Base-by-base conservation (phyloP, 2,113 vertebrate species). In the Tetrax tetrax region DNA sequence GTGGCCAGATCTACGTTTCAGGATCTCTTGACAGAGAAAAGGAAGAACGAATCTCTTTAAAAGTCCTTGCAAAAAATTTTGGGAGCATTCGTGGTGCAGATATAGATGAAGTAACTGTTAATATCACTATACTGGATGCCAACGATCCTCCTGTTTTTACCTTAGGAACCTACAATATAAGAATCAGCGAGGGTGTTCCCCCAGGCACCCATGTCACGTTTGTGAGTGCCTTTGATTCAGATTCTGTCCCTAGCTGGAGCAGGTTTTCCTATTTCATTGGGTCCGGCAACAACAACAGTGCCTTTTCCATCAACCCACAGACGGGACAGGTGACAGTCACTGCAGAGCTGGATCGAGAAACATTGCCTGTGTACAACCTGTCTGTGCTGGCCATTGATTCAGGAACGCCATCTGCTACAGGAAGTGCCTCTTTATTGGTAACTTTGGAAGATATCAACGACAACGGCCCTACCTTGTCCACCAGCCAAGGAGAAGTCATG, bases 191-290 rank as follows among this genome's bases (percentile, higher is more conserved):
- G 96, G 99, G 99, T 25, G 98, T 99, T 20, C 98, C 98, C 12
- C 95, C 98, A 3, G 99, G 99, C 22, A 99, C 99, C 23, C 98
- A 99, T 1, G 99, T 99, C 83, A 99, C 99, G 0, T 99, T 99
- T 2, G 99, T 99, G 85, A 99, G 99, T 84, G 99, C 99, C 45
- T 98, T 99, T 69, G 99, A 99, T 96, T 99, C 99, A 2, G 99
- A 99, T 87, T 99, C 99, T 19, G 98, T 99, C 68, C 99, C 99
- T 33, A 99, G 99, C 97, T 99, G 99, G 99, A 99, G 99, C 98
- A 98, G 99, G 69, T 99, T 99, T 92, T 99, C 99, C 15, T 99
- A 99, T 95, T 98, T 98, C 79, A 98, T 99, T 9, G 98, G 98
- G 41, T 96, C 98, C 31, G 98, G 99, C 61, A 98, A 98, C 7